Evolutionary conservation across 53 echinoderm and acorn worm genomes (phyloP), one percentile per base, ranked within the genome.

Genomic region (Holothuria leucospilota): DNA sequence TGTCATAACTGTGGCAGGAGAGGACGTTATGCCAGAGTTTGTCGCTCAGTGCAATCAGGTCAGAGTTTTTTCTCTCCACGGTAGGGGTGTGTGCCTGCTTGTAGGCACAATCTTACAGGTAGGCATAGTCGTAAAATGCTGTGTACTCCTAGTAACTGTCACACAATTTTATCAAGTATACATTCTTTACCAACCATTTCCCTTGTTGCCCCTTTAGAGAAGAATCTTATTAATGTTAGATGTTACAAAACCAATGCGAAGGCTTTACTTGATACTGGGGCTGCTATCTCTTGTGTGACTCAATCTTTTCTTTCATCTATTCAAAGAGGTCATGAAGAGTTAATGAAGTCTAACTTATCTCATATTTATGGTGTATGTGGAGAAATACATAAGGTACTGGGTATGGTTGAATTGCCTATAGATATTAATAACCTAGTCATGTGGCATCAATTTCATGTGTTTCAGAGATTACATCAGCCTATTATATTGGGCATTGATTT

Each of bases 401-500:
- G 84, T 20, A 39, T 68, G 12, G 26, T 84, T n/a, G 84, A 68
- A 42, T 65, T 84, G 41, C 69, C 69, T 68, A 49, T 84, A 20
- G 29, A 63, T 39, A 34, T 62, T 38, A 63, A 82, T 30, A 63
- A 23, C 39, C 28, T 77, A 46, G 20, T 42, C 20, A 20, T 77
- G 41, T 77, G 77, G 77, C 82, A 84, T 38, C 16, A 84, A 84
- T n/a, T n/a, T n/a, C n/a, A n/a, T n/a, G n/a, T n/a, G n/a, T n/a
- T n/a, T n/a, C n/a, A n/a, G n/a, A n/a, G 67, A 26, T 67, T 84
- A 46, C 64, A 84, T 39, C 67, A 84, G 24, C 84, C 49, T 9
- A 27, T 84, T 67, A 69, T 85, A 41, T 9, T 85, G 52, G 85
- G 85, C 21, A 56, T 69, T 69, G 85, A 85, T 85, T 85, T 68